Base-by-base conservation (phyloP, 1,140 invertebrate species). In the Charaxes varanes region DNA sequence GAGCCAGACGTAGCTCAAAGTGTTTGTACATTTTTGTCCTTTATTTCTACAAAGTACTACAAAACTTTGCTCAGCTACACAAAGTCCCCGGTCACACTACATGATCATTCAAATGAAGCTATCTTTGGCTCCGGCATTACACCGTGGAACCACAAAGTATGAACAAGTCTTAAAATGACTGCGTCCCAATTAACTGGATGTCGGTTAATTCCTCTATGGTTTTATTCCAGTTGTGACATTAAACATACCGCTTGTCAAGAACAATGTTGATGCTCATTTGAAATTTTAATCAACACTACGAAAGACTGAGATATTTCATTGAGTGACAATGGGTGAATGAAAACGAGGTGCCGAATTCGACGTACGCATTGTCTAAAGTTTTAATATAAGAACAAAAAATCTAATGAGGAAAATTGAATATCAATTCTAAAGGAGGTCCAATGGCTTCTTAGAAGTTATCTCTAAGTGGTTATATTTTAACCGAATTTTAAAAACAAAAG, bases 401-500 rank as follows among this genome's bases (percentile, higher is more conserved):
- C 55, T 53, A 58, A 58, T 58, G 53, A 58, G 51, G 37, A 43
- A 51, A 46, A 45, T 54, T 23, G 46, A 44, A 47, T 54, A 54
- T 54, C 43, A 57, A 48, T 36, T 32, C 32, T 34, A 38, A 45
- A 45, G 31, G 15, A 16, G 16, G 15, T 7, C 7, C n/a, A 10
- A 14, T 10, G 14, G 7, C 15, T 15, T 10, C 15, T 28, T 3
- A 28, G 13, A 28, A 28, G 26, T 28, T 28, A 15, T 15, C 26
- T 28, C 13, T n/a, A n/a, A n/a, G n/a, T n/a, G n/a, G n/a, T n/a
- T n/a, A n/a, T n/a, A n/a, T n/a, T n/a, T n/a, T n/a, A n/a, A n/a
- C n/a, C n/a, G n/a, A n/a, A n/a, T n/a, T n/a, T n/a, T n/a, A n/a
- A n/a, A n/a, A n/a, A n/a, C n/a, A n/a, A n/a, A n/a, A n/a, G n/a